phyloP scores from a whole-genome alignment of 2,888 invertebrate species.

The Caenorhabditis sp. region DNA sequence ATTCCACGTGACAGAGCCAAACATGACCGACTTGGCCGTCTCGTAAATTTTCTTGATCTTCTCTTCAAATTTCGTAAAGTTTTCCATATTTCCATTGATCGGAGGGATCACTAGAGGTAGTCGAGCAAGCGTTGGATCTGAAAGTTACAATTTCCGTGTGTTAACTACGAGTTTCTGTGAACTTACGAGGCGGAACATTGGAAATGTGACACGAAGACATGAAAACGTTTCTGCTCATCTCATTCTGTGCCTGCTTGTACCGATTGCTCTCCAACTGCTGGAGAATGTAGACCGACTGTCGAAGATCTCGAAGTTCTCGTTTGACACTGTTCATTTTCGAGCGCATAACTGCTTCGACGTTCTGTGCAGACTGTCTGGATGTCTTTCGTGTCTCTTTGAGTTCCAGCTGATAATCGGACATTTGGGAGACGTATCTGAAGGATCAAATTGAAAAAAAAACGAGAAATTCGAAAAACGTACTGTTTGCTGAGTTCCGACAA shows the following conservation, averaged over 20 bases:
- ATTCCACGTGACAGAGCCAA: constrained; percentile 57
- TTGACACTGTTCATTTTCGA: constrained; percentile 47
- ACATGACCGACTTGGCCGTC: constrained; percentile 53
- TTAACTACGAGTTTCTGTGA: too few relatives aligned
- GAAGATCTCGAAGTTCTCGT: constrained; percentile 48
- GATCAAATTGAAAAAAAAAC: neutral
- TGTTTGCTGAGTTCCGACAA: constrained; percentile 92
- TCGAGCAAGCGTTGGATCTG: constrained; percentile 36
- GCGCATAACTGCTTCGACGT: constrained; percentile 39
- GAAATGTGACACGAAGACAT: constrained; percentile 59
- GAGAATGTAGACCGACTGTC: constrained; percentile 35
- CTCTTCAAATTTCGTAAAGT: constrained; percentile 44
- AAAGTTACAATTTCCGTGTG: constrained; percentile 4
- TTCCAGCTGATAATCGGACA: constrained; percentile 60
- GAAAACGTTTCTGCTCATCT: constrained; percentile 47
- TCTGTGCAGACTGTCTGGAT: constrained; percentile 22
- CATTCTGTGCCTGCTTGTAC: constrained; percentile 39
- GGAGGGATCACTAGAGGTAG: constrained; percentile 30
- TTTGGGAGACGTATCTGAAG: constrained; percentile 57
- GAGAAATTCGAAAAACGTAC: constrained; percentile 53
- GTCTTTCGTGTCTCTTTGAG: constrained; percentile 45
- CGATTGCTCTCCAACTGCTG: constrained; percentile 46
- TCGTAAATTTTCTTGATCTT: constrained; percentile 43
- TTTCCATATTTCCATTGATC: constrained; percentile 14
- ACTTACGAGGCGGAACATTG: constrained; percentile 45